Evolutionary conservation across 1,140 invertebrate species (phyloP), one percentile per base, ranked within the genome.

Genomic region (Agrilus planipennis): DNA sequence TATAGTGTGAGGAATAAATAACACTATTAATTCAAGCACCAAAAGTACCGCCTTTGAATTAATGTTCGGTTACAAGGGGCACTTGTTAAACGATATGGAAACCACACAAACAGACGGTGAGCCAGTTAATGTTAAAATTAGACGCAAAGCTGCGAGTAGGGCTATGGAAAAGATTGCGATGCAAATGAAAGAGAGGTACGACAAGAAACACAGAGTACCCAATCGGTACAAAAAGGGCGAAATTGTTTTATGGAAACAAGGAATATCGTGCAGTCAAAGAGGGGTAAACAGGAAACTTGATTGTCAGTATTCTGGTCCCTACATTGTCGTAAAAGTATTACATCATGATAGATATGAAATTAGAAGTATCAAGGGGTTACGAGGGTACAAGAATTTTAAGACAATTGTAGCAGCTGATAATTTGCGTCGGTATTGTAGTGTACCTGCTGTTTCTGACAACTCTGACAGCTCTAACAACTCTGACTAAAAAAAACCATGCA

Each of bases 21-120:
- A 22, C n/a, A 34, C 30, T 23, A 4, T 34, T 2, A 34, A 35
- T 22, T 19, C 20, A 16, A 18, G 31, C 5, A 41, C 30, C 2
- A 19, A 20, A 4, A 17, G 14, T 2, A 34, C 31, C 5, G 2
- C 40, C 2, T 35, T 21, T 11, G 30, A 25, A 15, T 12, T 41
- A 21, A 34, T 41, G 32, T 35, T 34, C n/a, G 1, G 32, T 2
- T 41, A 16, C 18, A 35, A 23, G 23, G n/a, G n/a, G n/a, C n/a
- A n/a, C n/a, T n/a, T n/a, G n/a, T n/a, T n/a, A n/a, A 40, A 11
- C 11, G 16, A 32, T 36, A 18, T 9, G 12, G 15, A 40, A 3
- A 2, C 15, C 29, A 40, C 17, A 30, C 12, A 20, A 6, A 28
- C 29, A 11, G 25, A 35, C n/a, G 28, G 39, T 11, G 27, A 40